Base-by-base conservation (phyloP, 2,888 invertebrate species). In the Zonitis immaculata region DNA sequence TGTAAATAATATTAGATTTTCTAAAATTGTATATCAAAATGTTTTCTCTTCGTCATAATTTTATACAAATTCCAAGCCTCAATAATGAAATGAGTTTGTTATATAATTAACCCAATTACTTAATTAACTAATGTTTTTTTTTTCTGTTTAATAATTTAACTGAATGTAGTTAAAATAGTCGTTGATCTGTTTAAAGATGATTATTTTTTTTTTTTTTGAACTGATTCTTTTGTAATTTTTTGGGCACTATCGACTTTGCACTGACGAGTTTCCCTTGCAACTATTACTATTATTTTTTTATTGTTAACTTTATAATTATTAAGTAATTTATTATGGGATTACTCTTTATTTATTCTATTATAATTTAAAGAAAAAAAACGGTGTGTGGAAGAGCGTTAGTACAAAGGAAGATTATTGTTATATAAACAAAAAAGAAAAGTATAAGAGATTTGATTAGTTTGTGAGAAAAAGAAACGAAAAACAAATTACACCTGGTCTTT, bases 1-100 rank as follows among this genome's bases (percentile, higher is more conserved):
- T 66, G 63, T 64, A 66, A 60, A 63, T 58, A 59, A 57, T 52
- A 60, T 55, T 57, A 46, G 51, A 57, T 57, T 54, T 57, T 51
- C 51, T 59, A 54, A 55, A 55, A 3, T 6, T 16, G 7, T 32
- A 32, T 32, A 32, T 32, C 48, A 48, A 48, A 22, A n/a, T 39
- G 42, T 54, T 35, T 48, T 49, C 28, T 49, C 46, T n/a, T 45
- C 47, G 44, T 55, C 49, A 45, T 47, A 39, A 49, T 56, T 56
- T 56, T 56, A 56, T 56, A 55, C 52, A 39, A 28, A 30, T 42
- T 22, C 18, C 39, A 54, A 44, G 54, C 47, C 50, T 46, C 50
- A 54, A 45, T 49, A 49, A 49, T 49, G 27, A 25, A 47, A 35
- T n/a, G 32, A 18, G 35, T 45, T 47, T 35, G 54, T 55, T 55